Evolutionary conservation across 2,113 vertebrate species (phyloP).

Genomic region (Ceyx cyanopectus): DNA sequence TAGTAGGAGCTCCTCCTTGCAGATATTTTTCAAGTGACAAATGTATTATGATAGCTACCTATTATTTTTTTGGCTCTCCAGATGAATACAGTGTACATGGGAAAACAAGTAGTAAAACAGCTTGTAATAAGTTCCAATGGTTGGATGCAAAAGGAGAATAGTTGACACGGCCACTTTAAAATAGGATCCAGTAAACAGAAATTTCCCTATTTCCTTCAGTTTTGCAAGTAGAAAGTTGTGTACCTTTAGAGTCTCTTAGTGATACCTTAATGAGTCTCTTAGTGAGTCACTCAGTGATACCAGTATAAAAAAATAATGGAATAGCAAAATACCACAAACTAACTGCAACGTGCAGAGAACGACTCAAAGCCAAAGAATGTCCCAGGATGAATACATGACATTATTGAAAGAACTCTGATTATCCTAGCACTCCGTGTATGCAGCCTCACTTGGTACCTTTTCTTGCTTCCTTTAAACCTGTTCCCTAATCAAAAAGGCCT

Average conservation of each 20-base stretch:
- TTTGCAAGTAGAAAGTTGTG: not conserved
- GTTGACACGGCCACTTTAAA: not conserved
- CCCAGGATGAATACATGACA: not conserved
- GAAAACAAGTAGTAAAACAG: not conserved
- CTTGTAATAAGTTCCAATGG: not conserved
- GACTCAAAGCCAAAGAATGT: not conserved
- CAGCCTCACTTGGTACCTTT: not conserved
- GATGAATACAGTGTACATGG: not conserved
- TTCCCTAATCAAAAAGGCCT: not conserved
- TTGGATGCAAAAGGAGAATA: not conserved
- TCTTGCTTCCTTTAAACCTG: not conserved
- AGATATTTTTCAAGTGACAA: slow-evolving; percentile 31
- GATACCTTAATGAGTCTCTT: not conserved
- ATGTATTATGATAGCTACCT: not conserved
- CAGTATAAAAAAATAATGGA: not conserved
- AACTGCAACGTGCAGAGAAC: not conserved
- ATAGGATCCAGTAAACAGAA: not conserved
- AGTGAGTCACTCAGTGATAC: not conserved
- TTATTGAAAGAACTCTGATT: not conserved
- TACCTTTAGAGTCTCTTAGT: not conserved
- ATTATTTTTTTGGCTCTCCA: slow-evolving; percentile 2
- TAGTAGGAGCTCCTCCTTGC: not conserved
- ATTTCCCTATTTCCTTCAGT: not conserved
- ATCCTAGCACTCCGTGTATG: not conserved
- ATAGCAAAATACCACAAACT: not conserved